Evolutionary conservation across 2,888 invertebrate species (phyloP).

Genomic region (Oxyteleia sp.): DNA sequence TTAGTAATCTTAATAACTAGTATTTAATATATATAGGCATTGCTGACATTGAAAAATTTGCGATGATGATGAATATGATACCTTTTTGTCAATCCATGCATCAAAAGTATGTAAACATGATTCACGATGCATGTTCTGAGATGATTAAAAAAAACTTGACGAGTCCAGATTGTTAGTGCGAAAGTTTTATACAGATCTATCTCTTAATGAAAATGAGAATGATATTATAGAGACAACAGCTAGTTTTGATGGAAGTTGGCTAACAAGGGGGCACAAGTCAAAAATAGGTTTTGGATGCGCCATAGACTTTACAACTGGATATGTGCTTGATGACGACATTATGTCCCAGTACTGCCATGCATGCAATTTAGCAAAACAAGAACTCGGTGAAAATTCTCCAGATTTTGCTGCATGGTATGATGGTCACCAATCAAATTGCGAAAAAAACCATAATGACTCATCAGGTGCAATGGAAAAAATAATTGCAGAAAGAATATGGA

Average conservation of each 20-base stretch:
- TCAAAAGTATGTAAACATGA: no score
- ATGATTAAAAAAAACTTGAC: no score
- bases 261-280: conserved; percentile 30
- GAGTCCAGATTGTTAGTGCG: no score
- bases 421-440: not conserved
- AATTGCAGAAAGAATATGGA: conserved; percentile 46
- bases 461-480: conserved; percentile 42
- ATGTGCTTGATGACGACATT: conserved; percentile 29
- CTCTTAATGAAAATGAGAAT: no score
- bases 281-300: conserved; percentile 23
- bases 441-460: conserved; percentile 29
- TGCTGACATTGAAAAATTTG: no score
- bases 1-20: no score
- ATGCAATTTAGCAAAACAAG: conserved; percentile 12
- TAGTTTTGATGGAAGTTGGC: conserved; percentile 27
- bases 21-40: no score
- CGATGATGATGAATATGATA: no score
- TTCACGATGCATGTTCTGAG: no score
- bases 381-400: conserved; percentile 17
- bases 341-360: conserved; percentile 30
- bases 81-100: no score
- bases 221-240: no score
- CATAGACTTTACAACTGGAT: conserved; percentile 21
- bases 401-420: conserved; percentile 10
- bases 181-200: no score